phyloP scores from a whole-genome alignment of 1,140 invertebrate genomes.

The Nymphalis io region DNA sequence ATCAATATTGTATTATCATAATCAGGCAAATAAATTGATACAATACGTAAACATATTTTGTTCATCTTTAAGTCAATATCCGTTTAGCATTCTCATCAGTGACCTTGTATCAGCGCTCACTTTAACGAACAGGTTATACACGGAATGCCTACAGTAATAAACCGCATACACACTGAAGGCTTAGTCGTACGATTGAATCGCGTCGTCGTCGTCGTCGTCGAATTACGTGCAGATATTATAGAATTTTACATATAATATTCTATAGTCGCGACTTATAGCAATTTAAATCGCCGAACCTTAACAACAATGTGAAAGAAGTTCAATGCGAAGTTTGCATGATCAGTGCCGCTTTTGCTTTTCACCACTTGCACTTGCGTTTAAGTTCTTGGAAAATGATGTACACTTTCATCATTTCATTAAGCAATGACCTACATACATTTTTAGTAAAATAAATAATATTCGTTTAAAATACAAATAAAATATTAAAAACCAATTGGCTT shows the following conservation, averaged over 20 bases:
- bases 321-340: neutral
- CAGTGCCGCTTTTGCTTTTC: conserved; percentile 32
- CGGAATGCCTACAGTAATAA: conserved; percentile 19
- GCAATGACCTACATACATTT: conserved; percentile 18
- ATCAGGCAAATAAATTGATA: conserved; percentile 24
- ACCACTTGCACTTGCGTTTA: conserved; percentile 29
- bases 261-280: neutral
- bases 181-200: conserved; percentile 9
- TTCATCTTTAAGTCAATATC: conserved; percentile 32
- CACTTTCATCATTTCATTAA: conserved; percentile 16
- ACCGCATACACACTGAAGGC: neutral
- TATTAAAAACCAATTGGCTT: neutral
- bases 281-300: neutral
- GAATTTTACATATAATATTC: neutral
- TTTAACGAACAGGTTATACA: conserved; percentile 39
- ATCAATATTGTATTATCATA: neutral
- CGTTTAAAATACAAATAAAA: neutral
- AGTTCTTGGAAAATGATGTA: conserved; percentile 28
- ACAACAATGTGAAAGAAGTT: neutral
- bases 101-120: conserved; percentile 42
- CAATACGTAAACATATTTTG: conserved; percentile 26
- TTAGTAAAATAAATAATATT: neutral
- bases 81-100: conserved; percentile 36
- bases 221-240: neutral
- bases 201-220: no score